Evolutionary conservation across 2,797 vertebrate genomes (phyloP).

Genomic region (Manis pentadactyla): DNA sequence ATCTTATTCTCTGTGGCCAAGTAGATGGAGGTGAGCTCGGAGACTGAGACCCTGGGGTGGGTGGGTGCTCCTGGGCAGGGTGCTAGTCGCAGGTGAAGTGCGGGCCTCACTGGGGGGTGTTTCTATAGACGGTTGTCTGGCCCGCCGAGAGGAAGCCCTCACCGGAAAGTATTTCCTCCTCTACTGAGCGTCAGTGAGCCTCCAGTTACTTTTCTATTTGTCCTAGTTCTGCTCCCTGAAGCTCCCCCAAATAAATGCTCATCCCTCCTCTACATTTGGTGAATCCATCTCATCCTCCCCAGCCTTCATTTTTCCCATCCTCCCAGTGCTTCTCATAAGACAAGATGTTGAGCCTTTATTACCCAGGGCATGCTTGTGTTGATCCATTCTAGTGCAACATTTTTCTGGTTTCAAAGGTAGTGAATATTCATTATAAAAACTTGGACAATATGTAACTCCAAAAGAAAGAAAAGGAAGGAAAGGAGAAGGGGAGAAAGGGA

Average conservation of each 20-base stretch:
- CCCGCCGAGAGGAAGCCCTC: background rate
- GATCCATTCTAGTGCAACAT: background rate
- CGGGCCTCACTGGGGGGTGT: background rate
- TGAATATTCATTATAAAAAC: background rate
- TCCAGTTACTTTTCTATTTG: background rate
- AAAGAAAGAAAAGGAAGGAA: background rate
- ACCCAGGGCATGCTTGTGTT: background rate
- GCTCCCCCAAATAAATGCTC: background rate
- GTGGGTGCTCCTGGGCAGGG: too few species aligned
- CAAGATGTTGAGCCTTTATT: background rate
- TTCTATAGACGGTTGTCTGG: background rate
- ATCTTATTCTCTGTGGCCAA: too few species aligned
- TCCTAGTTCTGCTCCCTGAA: background rate
- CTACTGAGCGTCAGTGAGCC: background rate
- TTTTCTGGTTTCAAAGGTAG: conserved; percentile 42
- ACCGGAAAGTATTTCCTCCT: background rate
- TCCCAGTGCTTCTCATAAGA: background rate
- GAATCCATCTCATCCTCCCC: background rate
- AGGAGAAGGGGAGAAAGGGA: background rate
- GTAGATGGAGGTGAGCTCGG: too few species aligned
- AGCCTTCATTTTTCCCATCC: background rate
- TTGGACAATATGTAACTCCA: background rate
- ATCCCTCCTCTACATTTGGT: background rate
- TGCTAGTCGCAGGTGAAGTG: too few species aligned
- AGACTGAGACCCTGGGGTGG: too few species aligned